Conservation (phyloP, 1,140 invertebrate genomes). For the Lineus longissimus region DNA sequence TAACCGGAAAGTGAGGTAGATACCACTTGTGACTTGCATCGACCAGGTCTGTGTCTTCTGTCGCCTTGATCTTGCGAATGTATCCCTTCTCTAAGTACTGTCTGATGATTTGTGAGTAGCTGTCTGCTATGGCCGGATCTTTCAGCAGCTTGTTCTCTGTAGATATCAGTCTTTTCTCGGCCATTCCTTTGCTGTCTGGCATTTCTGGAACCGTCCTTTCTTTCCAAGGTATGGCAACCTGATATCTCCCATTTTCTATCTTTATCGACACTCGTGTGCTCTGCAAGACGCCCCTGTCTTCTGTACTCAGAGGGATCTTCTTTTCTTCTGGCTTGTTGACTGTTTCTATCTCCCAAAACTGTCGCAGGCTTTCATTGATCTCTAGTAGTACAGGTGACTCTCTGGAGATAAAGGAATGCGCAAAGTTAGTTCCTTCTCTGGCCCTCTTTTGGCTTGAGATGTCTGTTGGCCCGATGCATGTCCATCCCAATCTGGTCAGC, state of each 20-base stretch:
- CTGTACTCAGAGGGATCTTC: too few relatives aligned
- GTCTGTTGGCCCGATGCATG: too few relatives aligned
- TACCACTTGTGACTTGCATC: constrained; percentile 45
- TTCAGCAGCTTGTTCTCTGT: constrained; percentile 16
- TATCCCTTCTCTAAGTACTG: constrained; percentile 25
- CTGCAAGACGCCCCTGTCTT: neutral
- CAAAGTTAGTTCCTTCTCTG: too few relatives aligned
- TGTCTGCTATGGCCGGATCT: constrained; percentile 7
- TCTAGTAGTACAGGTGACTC: too few relatives aligned
- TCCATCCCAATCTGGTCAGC: too few relatives aligned
- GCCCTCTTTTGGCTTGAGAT: too few relatives aligned
- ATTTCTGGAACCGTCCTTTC: constrained; percentile 9
- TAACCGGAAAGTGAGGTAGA: too few relatives aligned
- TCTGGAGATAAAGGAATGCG: too few relatives aligned
- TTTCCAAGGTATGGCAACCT: constrained; percentile 21
- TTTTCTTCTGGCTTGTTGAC: too few relatives aligned
- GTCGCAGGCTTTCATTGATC: neutral
- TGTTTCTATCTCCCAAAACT: too few relatives aligned
- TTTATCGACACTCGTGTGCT: neutral
- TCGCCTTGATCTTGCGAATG: constrained; percentile 8
- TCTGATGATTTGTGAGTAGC: constrained; percentile 17
- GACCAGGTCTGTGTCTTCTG: constrained; percentile 15
- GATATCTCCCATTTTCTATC: constrained; percentile 11
- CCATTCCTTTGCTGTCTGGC: constrained; percentile 18
- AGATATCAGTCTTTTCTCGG: constrained; percentile 6